Conservation (phyloP, 2,888 invertebrate species). For the Deilephila elpenor region DNA sequence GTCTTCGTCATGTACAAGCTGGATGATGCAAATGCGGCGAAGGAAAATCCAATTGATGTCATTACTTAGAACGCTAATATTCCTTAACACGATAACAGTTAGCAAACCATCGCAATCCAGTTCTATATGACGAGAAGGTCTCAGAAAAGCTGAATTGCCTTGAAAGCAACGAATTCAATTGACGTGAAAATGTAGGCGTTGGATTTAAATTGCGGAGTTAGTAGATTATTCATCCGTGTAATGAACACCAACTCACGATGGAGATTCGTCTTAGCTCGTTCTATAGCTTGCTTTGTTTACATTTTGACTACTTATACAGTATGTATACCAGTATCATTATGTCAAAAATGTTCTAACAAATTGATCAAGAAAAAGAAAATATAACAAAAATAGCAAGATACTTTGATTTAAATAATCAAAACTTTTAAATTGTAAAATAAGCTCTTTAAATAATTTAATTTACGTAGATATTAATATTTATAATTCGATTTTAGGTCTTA, state of each 20-base stretch:
- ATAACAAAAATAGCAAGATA: no score
- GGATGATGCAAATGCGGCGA: neutral
- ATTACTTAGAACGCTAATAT: neutral
- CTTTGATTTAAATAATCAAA: no score
- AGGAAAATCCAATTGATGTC: constrained; percentile 5
- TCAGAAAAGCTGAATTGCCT: constrained; percentile 22
- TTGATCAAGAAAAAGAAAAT: no score
- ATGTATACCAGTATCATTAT: no score
- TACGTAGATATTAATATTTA: no score
- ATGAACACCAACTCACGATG: neutral
- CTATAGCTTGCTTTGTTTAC: no score
- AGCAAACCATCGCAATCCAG: neutral
- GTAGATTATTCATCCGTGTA: neutral
- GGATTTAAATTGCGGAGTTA: constrained; percentile 15
- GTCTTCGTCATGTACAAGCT: neutral
- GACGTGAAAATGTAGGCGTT: constrained; percentile 17
- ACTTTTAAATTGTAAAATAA: no score
- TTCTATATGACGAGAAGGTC: neutral
- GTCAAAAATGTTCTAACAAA: no score
- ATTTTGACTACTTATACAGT: no score
- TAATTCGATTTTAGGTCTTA: no score
- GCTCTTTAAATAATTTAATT: no score
- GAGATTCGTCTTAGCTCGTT: no score
- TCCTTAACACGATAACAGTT: constrained; percentile 12
- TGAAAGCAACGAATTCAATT: constrained; percentile 19